These are phyloP conservation scores for Gonatopus flavifemur DNA, from an alignment of 1,140 invertebrate genomes.

Conservation along the genomic window DNA sequence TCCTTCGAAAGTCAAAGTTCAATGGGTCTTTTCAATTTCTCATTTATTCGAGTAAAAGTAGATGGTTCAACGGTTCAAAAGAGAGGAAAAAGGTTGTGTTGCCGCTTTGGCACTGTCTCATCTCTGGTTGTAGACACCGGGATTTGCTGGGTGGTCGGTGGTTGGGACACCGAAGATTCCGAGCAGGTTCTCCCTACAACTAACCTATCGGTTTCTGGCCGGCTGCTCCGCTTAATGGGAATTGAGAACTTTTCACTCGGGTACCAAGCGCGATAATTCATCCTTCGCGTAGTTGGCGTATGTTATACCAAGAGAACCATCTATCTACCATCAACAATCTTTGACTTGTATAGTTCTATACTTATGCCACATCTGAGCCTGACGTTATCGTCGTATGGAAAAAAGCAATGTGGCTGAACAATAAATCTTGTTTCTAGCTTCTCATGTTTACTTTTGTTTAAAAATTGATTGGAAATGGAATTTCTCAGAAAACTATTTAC, in stretches of 20 bases:
- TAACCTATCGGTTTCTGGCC: conserved; percentile 51
- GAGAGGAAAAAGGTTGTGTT: too few relatives aligned
- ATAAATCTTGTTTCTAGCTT: too few relatives aligned
- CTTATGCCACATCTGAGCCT: too few relatives aligned
- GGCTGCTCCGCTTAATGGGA: conserved; percentile 50
- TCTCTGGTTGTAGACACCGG: conserved; percentile 24
- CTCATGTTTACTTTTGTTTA: too few relatives aligned
- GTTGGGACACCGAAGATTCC: conserved; percentile 29
- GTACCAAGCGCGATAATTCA: conserved; percentile 43
- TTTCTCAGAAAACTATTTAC: too few relatives aligned
- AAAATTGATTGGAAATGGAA: too few relatives aligned
- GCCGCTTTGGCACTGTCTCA: conserved; percentile 24
- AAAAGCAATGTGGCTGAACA: too few relatives aligned
- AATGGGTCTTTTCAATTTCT: too few relatives aligned
- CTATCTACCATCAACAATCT: conserved; percentile 4
- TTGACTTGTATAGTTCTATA: conserved; percentile 5
- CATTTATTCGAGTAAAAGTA: too few relatives aligned
- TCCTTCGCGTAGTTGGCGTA: conserved; percentile 27
- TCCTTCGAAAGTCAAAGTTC: too few relatives aligned
- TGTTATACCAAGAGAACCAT: conserved; percentile 17
- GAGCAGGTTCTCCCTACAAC: conserved; percentile 35
- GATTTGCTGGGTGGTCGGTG: conserved; percentile 20
- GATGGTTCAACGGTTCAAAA: too few relatives aligned
- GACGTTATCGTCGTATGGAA: too few relatives aligned
- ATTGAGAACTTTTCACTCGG: conserved; percentile 49